Base-by-base conservation (phyloP, 2,888 invertebrate genomes). In the Neoaliturus tenellus region DNA sequence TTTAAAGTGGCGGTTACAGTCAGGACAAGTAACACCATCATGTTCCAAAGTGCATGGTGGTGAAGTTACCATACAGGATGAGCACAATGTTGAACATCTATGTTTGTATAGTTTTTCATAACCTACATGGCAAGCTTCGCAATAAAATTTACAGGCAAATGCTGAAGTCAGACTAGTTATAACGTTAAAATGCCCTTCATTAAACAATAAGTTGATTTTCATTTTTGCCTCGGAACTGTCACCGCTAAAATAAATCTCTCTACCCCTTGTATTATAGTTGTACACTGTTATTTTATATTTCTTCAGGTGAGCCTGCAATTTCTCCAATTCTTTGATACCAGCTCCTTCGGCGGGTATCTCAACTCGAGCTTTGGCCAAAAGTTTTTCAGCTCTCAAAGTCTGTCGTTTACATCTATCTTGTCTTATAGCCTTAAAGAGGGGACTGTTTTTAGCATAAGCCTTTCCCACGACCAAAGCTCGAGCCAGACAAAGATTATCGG, bases 121-220 rank as follows among this genome's bases (percentile, higher is more conserved):
- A 0, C 87, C 85, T 10, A 83, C 80, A 62, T 87, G 85, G 80
- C 88, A 88, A 39, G 55, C 35, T 73, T 87, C 87, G 80, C 88
- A 89, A 75, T 82, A 88, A 84, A 88, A 89, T 0, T 10, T 41
- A 44, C 86, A 86, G 10, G 83, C 83, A 69, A 88, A 88, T 6
- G 87, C 86, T 6, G 87, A 85, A 5, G 88, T 88, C 12, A 88
- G 73, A 44, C 86, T 87, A 0, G 83, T 86, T 17, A 88, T 87
- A 1, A 88, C 87, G 71, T 88, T 88, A 62, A 83, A 85, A 31
- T 85, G 88, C 10, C 83, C 73, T 4, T 87, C 35, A 48, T 86
- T 83, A 81, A 85, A 85, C 0, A 88, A 25, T 20, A 88, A 82
- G 85, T 88, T 88, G 17, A 88, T 44, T 33, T 73, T 73, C 8